A percentile compares a stretch with the other conserved stretches of the same genome.
Conservation (phyloP, 1,140 invertebrate species). For the Pseudachorutes palmiensis region DNA sequence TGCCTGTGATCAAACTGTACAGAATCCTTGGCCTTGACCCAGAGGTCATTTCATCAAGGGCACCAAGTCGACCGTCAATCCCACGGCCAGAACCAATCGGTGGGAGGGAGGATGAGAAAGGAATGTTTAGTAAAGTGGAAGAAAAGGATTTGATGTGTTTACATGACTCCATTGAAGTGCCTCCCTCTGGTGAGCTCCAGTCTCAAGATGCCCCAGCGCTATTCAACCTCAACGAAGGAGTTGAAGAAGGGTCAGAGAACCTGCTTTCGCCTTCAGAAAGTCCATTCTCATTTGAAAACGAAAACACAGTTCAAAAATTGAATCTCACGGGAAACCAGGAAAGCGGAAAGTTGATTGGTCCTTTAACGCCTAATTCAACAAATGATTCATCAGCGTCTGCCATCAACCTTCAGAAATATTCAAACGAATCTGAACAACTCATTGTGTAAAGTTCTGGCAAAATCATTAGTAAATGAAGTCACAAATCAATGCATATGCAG, state of each 20-base stretch:
- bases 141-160: too few species aligned
- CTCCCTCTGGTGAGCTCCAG: not conserved
- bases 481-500: too few species aligned
- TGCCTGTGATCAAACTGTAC: conserved; percentile 36
- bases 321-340: not conserved
- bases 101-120: not conserved
- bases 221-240: too few species aligned
- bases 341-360: not conserved
- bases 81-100: not conserved
- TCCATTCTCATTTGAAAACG: too few species aligned
- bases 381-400: conserved; percentile 15
- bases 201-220: too few species aligned
- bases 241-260: too few species aligned
- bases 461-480: too few species aligned
- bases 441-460: conserved; percentile 17
- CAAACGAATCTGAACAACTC: not conserved
- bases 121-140: not conserved
- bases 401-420: conserved; percentile 12
- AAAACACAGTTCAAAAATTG: not conserved
- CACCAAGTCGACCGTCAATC: not conserved
- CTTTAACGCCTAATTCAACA: not conserved
- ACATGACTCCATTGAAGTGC: not conserved
- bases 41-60: not conserved
- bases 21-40: conserved; percentile 33
- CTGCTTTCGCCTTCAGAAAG: too few species aligned